Evolutionary conservation across 2,888 invertebrate species (phyloP).

Genomic region (Tetragonisca angustula): DNA sequence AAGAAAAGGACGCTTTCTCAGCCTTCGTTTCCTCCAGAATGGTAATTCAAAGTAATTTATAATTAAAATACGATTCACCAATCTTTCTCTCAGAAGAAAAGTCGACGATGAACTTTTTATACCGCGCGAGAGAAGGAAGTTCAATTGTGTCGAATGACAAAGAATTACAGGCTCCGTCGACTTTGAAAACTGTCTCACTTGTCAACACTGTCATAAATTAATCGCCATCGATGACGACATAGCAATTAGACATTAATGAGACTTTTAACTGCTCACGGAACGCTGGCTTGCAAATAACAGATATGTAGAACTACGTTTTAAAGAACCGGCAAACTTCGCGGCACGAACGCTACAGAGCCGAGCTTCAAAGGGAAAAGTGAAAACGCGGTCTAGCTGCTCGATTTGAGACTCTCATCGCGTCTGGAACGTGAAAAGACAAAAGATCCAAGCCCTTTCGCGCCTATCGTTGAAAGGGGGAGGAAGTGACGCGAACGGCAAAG

Average conservation of each 20-base stretch:
- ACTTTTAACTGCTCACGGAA: neutral
- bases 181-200: neutral
- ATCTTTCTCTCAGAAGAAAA: too few species aligned
- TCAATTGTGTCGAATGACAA: neutral
- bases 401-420: slow-evolving; percentile 15
- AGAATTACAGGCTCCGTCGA: neutral
- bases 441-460: neutral
- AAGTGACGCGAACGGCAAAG: neutral
- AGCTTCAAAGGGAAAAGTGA: slow-evolving; percentile 21
- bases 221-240: slow-evolving; percentile 7
- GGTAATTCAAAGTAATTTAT: neutral
- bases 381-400: slow-evolving; percentile 15
- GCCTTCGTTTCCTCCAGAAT: neutral
- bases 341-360: neutral
- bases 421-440: slow-evolving; percentile 5
- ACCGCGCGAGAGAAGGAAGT: neutral
- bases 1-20: too few species aligned
- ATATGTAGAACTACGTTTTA: neutral
- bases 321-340: neutral
- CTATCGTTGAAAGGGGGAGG: neutral
- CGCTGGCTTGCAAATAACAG: slow-evolving; percentile 23
- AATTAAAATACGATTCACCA: too few species aligned
- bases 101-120: neutral
- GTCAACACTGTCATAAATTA: neutral
- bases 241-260: neutral